These are phyloP conservation scores for Platygyra sinensis DNA, from an alignment of 64 coral and sea anemone species.

Conservation along the genomic window DNA sequence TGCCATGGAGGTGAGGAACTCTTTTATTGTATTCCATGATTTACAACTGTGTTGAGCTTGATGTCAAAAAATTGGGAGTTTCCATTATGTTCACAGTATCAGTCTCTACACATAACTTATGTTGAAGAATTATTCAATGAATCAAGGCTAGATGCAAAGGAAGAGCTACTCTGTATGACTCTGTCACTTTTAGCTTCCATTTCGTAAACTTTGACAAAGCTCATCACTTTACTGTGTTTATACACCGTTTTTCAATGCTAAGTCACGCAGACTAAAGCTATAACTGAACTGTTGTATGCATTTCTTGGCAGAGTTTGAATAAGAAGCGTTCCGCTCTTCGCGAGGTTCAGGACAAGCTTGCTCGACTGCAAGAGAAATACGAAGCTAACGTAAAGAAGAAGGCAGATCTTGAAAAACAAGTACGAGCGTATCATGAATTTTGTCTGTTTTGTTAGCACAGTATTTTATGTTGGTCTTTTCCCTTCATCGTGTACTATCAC, in stretches of 20 bases:
- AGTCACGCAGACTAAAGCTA: not conserved
- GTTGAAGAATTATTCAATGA: too few species aligned
- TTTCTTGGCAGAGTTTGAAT: constrained; percentile 69
- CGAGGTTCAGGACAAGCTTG: constrained; percentile 96
- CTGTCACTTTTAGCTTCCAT: too few species aligned
- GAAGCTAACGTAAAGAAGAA: constrained; percentile 98
- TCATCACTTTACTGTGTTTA: too few species aligned
- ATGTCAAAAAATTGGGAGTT: not conserved
- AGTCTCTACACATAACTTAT: too few species aligned
- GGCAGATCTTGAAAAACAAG: constrained; percentile 96
- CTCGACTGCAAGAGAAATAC: constrained; percentile 95
- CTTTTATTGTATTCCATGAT: not conserved
- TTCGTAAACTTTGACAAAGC: too few species aligned
- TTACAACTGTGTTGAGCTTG: not conserved
- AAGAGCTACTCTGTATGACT: too few species aligned
- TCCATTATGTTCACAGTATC: too few species aligned
- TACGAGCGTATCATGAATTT: not conserved
- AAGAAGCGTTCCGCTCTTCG: constrained; percentile 93
- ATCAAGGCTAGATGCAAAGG: too few species aligned
- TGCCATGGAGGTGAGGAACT: constrained; percentile 85
- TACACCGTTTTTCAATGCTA: too few species aligned
- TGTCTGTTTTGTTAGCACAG: not conserved
- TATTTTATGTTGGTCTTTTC: not conserved
- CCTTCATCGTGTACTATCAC: not conserved
- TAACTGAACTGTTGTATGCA: not conserved